Base-by-base conservation (phyloP, 2,888 invertebrate species). In the Aphidoletes aphidimyza region DNA sequence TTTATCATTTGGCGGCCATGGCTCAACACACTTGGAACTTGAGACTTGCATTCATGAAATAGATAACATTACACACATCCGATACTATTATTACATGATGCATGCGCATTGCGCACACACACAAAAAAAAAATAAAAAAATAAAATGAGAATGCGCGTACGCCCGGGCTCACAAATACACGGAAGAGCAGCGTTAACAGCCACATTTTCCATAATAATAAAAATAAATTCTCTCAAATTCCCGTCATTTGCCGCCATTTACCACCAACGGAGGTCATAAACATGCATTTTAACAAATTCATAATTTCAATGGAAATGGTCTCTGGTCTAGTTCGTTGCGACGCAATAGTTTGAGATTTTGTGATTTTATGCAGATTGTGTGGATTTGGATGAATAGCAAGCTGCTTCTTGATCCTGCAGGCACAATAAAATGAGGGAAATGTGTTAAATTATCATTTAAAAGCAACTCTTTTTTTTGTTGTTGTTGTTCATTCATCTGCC, bases 181-280 rank as follows among this genome's bases (percentile, higher is more conserved):
- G 69, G 69, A 69, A 69, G 69, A 30, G 22, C 54, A 30, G 42
- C 14, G 30, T 69, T 30, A 69, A 69, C 69, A 69, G 2, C 69
- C 69, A 69, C 69, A 69, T 30, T 69, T 69, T 69, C 9, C n/a
- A 69, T 69, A 69, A 69, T 69, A 69, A 69, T 69, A 69, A 69
- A 30, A 69, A 69, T 69, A 69, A 69, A 69, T 69, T 69, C 69
- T 30, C 30, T 69, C 69, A 2, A 47, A 47, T 47, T 47, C 47
- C 42, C n/a, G 42, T 47, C 47, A 47, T 47, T 47, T 47, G 47
- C 17, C 9, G 69, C 69, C 0, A 69, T 69, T 69, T 69, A 69
- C 69, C 69, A 69, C 69, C 69, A 69, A 69, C 69, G 30, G 69
- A 30, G 69, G 69, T 69, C 69, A 69, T 69, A 69, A 69, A 69